These are phyloP conservation scores for Drosophila ohnishii DNA, from an alignment of 1,140 invertebrate genomes.

Conservation along the genomic window DNA sequence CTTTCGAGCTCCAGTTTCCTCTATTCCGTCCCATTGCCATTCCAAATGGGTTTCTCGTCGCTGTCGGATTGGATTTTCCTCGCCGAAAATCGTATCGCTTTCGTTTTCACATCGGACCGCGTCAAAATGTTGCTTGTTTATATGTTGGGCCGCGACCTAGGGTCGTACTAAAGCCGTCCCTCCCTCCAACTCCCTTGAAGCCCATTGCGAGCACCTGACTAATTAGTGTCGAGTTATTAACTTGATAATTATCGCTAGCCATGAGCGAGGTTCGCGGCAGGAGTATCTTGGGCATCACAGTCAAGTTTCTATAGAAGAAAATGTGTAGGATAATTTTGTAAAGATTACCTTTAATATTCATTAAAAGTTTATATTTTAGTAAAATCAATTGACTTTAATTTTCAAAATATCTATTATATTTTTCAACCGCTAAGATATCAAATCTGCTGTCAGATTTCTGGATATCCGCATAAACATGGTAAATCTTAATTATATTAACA, in stretches of 20 bases:
- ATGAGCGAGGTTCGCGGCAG: slow-evolving; percentile 32
- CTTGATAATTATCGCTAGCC: slow-evolving; percentile 55
- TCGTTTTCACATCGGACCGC: slow-evolving; percentile 39
- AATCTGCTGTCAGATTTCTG: background rate
- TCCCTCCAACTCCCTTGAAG: background rate
- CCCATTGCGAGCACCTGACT: slow-evolving; percentile 42
- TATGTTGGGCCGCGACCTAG: slow-evolving; percentile 41
- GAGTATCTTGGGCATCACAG: slow-evolving; percentile 13
- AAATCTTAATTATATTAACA: slow-evolving; percentile 10
- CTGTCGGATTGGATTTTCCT: slow-evolving; percentile 28
- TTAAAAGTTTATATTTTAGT: background rate
- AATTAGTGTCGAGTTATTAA: slow-evolving; percentile 57
- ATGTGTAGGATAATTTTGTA: background rate
- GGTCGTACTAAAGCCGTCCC: slow-evolving; percentile 10
- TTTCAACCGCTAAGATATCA: background rate
- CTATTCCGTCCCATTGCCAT: slow-evolving; percentile 47
- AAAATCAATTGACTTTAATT: background rate
- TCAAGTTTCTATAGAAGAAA: background rate
- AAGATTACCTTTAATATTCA: background rate
- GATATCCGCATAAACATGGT: background rate
- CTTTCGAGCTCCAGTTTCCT: slow-evolving; percentile 64
- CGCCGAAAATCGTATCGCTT: slow-evolving; percentile 47
- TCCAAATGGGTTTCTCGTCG: slow-evolving; percentile 33
- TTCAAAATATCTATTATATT: background rate
- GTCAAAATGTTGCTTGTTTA: slow-evolving; percentile 5